Conservation (phyloP, 2,888 invertebrate species). For the Leucophenga montana region DNA sequence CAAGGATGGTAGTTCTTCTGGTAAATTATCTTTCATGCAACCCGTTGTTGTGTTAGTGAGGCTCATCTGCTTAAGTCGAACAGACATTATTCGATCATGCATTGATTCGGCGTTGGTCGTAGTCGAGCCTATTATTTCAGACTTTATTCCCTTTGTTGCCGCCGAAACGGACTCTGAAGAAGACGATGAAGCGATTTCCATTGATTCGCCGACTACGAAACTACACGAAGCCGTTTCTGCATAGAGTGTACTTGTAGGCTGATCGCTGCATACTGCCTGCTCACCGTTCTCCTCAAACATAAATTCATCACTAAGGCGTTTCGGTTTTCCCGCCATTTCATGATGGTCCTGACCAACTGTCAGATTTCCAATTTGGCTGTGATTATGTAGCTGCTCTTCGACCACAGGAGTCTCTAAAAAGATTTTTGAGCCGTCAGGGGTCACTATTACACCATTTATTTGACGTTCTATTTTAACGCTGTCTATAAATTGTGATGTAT, state of each 20-base stretch:
- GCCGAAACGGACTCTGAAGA: neutral
- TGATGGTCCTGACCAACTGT: constrained; percentile 40
- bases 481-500: constrained; percentile 16
- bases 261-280: constrained; percentile 19
- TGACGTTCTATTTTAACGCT: constrained; percentile 42
- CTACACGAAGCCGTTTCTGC: neutral
- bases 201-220: neutral
- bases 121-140: constrained; percentile 40
- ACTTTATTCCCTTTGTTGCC: constrained; percentile 39
- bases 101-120: constrained; percentile 47
- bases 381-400: constrained; percentile 64
- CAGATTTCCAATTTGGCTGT: constrained; percentile 35
- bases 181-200: constrained; percentile 4
- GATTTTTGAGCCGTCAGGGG: constrained; percentile 65
- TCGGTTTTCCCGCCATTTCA: constrained; percentile 66
- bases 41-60: constrained; percentile 48
- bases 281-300: constrained; percentile 57
- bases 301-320: constrained; percentile 72
- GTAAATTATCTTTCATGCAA: neutral
- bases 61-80: constrained; percentile 69
- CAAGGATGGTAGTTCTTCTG: neutral
- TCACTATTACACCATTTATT: constrained; percentile 54
- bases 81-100: constrained; percentile 67
- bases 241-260: neutral
- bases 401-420: constrained; percentile 72